phyloP scores from a whole-genome alignment of 2,113 vertebrate genomes.

The Channa maculata region DNA sequence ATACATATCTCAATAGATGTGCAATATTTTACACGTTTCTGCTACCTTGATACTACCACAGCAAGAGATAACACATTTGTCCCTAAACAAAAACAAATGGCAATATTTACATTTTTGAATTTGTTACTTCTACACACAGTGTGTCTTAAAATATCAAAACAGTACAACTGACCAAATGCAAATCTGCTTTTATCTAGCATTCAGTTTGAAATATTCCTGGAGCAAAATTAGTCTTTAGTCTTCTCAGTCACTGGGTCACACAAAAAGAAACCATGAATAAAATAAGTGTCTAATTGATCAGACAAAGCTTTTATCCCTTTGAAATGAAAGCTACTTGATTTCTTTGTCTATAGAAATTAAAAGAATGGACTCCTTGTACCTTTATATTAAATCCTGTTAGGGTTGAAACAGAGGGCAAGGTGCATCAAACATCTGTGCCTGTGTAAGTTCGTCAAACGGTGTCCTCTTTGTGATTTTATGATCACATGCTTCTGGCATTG shows the following conservation, averaged over 20 bases:
- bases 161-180: not conserved
- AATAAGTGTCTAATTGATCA: conserved; percentile 47
- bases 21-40: conserved; percentile 28
- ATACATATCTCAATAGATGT: conserved; percentile 59
- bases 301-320: conserved; percentile 38
- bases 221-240: conserved; percentile 9
- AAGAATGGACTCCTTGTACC: conserved; percentile 44
- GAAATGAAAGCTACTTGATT: conserved; percentile 34
- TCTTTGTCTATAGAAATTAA: conserved; percentile 32
- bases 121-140: not conserved
- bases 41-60: conserved; percentile 24
- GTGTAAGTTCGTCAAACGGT: conserved; percentile 15
- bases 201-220: conserved; percentile 26
- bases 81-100: conserved; percentile 8
- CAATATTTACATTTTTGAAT: conserved; percentile 35
- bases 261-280: conserved; percentile 36
- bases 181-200: conserved; percentile 21
- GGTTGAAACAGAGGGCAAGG: conserved; percentile 51
- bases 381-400: conserved; percentile 33
- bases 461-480: not conserved
- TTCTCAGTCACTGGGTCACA: conserved; percentile 15
- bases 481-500: conserved; percentile 8
- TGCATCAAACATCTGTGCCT: conserved; percentile 5
- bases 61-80: conserved; percentile 14
- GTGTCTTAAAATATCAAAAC: conserved; percentile 3